phyloP scores from a whole-genome alignment of 2,888 invertebrate genomes.

The Pharmacophagus antenor region DNA sequence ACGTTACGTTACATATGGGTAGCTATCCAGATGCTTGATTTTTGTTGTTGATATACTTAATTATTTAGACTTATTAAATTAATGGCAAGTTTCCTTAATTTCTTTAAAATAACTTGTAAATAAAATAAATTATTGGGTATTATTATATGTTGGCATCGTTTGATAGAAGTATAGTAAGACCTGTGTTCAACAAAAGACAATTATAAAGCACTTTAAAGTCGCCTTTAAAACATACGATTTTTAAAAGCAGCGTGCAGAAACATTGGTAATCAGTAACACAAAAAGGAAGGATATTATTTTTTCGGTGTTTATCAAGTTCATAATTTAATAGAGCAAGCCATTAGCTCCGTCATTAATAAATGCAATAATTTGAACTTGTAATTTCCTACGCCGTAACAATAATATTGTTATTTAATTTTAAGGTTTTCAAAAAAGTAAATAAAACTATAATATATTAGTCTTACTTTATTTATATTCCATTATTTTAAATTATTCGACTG shows the following conservation, averaged over 20 bases:
- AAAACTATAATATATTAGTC: conserved; percentile 41
- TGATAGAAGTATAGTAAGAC: background rate
- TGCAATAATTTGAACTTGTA: conserved; percentile 12
- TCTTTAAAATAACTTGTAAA: conserved; percentile 18
- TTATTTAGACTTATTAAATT: background rate
- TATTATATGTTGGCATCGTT: conserved; percentile 8
- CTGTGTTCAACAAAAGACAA: background rate
- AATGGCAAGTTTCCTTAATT: background rate
- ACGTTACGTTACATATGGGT: background rate
- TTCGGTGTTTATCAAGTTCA: background rate
- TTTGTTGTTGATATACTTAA: background rate
- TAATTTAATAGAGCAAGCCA: background rate
- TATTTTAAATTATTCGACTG: too few relatives aligned
- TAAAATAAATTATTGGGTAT: conserved; percentile 18
- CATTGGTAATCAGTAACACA: background rate
- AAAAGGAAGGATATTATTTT: background rate
- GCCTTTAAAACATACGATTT: background rate
- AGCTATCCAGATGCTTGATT: background rate
- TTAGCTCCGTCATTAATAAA: conserved; percentile 2
- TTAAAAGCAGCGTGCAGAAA: background rate
- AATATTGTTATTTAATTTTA: conserved; percentile 68
- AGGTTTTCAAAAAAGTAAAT: conserved; percentile 54
- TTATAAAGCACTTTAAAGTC: background rate
- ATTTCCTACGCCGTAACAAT: conserved; percentile 36
- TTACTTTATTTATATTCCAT: background rate